These are phyloP conservation scores for Otis tarda DNA, from an alignment of 2,113 vertebrate genomes.

Conservation along the genomic window DNA sequence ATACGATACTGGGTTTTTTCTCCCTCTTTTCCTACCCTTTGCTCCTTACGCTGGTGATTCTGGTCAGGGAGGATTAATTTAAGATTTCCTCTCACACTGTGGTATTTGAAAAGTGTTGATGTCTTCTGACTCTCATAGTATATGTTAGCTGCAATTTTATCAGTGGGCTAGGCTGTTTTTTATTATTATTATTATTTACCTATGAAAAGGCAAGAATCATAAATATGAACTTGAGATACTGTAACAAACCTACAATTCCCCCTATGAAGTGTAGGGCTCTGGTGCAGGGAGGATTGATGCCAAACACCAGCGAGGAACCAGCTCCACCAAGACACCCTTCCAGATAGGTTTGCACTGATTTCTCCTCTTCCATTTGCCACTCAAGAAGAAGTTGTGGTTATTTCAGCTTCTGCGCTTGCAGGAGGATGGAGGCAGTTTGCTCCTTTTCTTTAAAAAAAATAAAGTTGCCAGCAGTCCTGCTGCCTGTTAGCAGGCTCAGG, in stretches of 20 bases:
- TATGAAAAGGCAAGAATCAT: not conserved
- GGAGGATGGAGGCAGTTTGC: accelerated
- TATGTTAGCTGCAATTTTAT: not conserved
- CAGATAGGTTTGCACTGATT: not conserved
- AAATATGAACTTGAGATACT: accelerated
- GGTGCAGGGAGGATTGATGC: accelerated
- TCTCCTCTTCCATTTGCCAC: not conserved
- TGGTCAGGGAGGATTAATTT: not conserved
- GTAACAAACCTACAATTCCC: not conserved
- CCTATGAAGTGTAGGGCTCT: accelerated
- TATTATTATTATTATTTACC: not conserved
- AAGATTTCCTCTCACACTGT: not conserved
- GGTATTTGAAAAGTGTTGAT: not conserved
- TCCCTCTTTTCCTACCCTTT: not conserved
- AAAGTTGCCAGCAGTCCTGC: not conserved
- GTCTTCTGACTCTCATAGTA: not conserved
- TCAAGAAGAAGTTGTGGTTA: accelerated
- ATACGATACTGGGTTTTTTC: not conserved
- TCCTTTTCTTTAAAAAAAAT: not conserved
- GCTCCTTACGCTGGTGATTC: not conserved
- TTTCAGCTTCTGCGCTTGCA: accelerated
- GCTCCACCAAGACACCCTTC: not conserved
- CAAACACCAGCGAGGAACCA: no score
- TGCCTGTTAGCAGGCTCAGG: not conserved
- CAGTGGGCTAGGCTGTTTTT: not conserved